A percentile compares a stretch with the other conserved stretches of the same genome.
These are phyloP conservation scores for Biston stratarius DNA, from an alignment of 2,888 invertebrate species.

Conservation along the genomic window DNA sequence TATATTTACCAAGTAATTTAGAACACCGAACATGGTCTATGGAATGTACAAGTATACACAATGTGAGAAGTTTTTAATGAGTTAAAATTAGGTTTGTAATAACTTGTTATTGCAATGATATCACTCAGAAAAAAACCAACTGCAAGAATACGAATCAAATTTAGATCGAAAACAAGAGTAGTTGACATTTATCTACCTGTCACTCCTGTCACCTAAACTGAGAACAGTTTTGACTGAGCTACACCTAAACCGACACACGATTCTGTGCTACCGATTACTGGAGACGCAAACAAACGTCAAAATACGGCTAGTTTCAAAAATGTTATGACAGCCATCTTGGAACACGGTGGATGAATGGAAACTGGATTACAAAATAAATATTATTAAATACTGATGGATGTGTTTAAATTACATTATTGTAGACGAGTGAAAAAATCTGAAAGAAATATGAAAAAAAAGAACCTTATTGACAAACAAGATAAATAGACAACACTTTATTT, in stretches of 20 bases:
- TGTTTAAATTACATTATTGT: background rate
- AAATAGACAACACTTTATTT: background rate
- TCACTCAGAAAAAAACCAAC: too few relatives aligned
- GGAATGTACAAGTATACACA: background rate
- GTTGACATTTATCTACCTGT: background rate
- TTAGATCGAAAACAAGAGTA: too few relatives aligned
- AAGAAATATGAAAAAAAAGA: background rate
- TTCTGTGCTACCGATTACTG: conserved; percentile 29
- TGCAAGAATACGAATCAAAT: too few relatives aligned
- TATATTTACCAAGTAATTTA: background rate
- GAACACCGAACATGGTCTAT: background rate
- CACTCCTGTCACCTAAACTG: background rate
- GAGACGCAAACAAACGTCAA: conserved; percentile 41
- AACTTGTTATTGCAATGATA: too few relatives aligned
- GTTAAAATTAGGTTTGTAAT: too few relatives aligned
- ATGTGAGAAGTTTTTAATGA: too few relatives aligned
- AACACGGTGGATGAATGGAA: conserved; percentile 23
- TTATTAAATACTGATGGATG: conserved; percentile 15
- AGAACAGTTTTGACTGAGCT: background rate
- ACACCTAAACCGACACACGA: conserved; percentile 28
- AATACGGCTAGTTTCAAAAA: conserved; percentile 33
- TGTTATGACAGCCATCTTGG: conserved; percentile 40
- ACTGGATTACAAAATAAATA: conserved; percentile 24
- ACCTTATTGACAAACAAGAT: background rate
- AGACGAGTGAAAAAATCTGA: background rate